Conservation (phyloP, 35 echinoderm and acorn worm genomes). For the Stichopus chloronotus region DNA sequence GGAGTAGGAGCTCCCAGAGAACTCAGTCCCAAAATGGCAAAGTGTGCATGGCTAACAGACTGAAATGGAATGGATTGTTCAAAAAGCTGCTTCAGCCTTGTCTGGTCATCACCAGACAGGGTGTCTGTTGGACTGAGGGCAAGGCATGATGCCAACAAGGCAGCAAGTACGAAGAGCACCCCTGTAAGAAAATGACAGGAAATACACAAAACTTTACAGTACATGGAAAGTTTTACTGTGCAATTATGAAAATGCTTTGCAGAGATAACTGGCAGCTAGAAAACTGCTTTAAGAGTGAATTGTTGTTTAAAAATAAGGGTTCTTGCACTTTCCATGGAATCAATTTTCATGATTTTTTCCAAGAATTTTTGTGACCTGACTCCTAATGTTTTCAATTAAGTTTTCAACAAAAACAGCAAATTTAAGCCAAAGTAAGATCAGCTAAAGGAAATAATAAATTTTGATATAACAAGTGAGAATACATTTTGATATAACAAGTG, state of each 20-base stretch:
- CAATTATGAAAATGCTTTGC: background rate
- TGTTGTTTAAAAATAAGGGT: too few species aligned
- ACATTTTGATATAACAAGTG: too few species aligned
- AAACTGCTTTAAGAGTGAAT: too few species aligned
- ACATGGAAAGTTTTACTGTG: background rate
- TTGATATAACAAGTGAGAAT: too few species aligned
- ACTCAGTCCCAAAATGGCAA: constrained; percentile 47
- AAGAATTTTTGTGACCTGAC: too few species aligned
- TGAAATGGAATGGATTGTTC: constrained; percentile 59
- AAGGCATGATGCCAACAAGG: constrained; percentile 32
- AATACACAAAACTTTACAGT: background rate
- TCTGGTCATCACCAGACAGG: constrained; percentile 52
- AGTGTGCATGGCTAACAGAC: constrained; percentile 57
- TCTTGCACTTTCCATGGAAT: too few species aligned
- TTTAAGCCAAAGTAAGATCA: too few species aligned
- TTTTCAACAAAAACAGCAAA: too few species aligned
- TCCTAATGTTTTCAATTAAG: too few species aligned
- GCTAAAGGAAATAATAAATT: too few species aligned
- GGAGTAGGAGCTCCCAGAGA: constrained; percentile 45
- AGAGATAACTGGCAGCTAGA: background rate
- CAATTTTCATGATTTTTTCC: too few species aligned
- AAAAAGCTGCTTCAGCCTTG: constrained; percentile 56
- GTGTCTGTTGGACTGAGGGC: constrained; percentile 57
- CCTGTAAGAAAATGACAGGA: background rate
- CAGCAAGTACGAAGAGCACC: constrained; percentile 37